A percentile compares a stretch with the other conserved stretches of the same genome.
Evolutionary conservation across 2,797 vertebrate genomes (phyloP).

Genomic region (Peromyscus nudipes): DNA sequence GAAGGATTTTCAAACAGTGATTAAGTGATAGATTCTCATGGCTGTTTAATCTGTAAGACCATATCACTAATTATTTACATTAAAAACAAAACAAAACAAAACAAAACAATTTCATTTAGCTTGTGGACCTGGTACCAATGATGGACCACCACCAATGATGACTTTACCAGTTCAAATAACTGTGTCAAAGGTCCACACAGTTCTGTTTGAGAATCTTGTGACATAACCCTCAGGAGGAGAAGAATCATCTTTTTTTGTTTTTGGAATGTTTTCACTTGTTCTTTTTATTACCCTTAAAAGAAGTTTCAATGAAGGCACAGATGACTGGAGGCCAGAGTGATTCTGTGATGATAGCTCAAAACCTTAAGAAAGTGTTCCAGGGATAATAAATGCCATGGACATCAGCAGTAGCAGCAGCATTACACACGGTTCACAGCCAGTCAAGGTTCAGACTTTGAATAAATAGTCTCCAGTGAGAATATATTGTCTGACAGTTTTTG

Average conservation of each 20-base stretch:
- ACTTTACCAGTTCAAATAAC: background rate
- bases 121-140: background rate
- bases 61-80: background rate
- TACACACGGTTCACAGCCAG: background rate
- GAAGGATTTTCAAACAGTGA: background rate
- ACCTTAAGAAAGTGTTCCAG: slow-evolving; percentile 59
- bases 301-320: slow-evolving; percentile 13
- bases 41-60: background rate
- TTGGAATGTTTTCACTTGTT: slow-evolving; percentile 45
- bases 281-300: slow-evolving; percentile 68
- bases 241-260: background rate
- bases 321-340: slow-evolving; percentile 63
- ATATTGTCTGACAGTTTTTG: slow-evolving; percentile 14
- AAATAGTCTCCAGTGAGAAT: slow-evolving; percentile 5
- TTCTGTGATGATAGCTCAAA: slow-evolving; percentile 48
- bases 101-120: background rate
- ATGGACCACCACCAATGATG: background rate
- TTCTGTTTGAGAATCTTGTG: slow-evolving; percentile 12
- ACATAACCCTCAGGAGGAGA: background rate
- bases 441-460: slow-evolving; percentile 55
- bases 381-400: slow-evolving; percentile 26
- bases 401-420: background rate
- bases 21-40: background rate
- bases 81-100: background rate
- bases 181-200: background rate